Percentiles rank a stretch among this genome's conserved stretches.
Evolutionary conservation across 2,113 vertebrate genomes (phyloP).

Genomic region (Tapirus terrestris): DNA sequence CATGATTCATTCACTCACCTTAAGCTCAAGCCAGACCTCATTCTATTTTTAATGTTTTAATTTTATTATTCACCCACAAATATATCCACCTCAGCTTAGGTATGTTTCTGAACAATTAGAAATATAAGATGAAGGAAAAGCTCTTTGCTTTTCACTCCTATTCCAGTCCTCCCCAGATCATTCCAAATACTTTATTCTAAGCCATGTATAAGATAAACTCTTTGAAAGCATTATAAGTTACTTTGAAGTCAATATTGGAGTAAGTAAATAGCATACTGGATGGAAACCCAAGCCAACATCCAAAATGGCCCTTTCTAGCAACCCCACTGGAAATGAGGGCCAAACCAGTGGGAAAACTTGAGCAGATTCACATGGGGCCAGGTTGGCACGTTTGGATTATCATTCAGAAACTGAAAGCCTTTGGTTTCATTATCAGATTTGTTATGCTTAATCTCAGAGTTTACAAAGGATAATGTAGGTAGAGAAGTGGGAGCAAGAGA

Average conservation of each 20-base stretch:
- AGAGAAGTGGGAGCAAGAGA: constrained; percentile 53
- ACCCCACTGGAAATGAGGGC: background rate
- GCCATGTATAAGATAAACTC: background rate
- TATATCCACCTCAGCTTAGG: constrained; percentile 24
- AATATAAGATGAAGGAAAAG: constrained; percentile 47
- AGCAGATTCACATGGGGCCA: background rate
- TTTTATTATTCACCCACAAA: constrained; percentile 68
- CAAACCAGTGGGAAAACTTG: background rate
- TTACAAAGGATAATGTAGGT: constrained; percentile 18
- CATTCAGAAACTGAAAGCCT: background rate
- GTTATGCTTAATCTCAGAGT: constrained; percentile 23
- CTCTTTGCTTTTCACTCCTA: constrained; percentile 27
- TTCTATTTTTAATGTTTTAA: constrained; percentile 74
- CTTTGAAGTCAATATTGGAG: constrained; percentile 19
- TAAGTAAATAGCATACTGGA: background rate
- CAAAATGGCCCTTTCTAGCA: constrained; percentile 8
- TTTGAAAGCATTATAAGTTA: constrained; percentile 52
- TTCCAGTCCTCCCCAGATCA: background rate
- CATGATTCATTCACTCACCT: constrained; percentile 75
- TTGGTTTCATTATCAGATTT: constrained; percentile 47
- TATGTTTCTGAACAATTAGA: constrained; percentile 53
- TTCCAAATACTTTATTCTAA: constrained; percentile 40
- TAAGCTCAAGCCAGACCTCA: constrained; percentile 67
- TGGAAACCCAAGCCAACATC: constrained; percentile 35
- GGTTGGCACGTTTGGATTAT: background rate